Base-by-base conservation (phyloP, 2,888 invertebrate species). In the Sphinx pinastri region DNA sequence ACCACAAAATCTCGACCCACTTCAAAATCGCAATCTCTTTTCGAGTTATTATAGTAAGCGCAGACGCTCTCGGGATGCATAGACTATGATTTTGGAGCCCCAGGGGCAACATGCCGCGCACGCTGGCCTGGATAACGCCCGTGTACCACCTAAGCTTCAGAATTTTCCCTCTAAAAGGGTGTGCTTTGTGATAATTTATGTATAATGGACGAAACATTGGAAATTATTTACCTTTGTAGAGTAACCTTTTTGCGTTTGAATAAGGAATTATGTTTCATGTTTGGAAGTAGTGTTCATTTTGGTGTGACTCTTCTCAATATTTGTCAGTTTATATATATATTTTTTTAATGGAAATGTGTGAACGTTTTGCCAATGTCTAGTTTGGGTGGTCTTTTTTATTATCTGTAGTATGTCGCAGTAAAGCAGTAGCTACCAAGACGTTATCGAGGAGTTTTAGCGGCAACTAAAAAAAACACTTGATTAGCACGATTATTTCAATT, bases 81-180 rank as follows among this genome's bases (percentile, higher is more conserved):
- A 79, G 75, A 81, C 74, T 73, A 76, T 80, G 75, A 71, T 79
- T 74, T 73, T 60, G 67, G 51, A 73, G 72, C 75, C 84, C 81
- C 79, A 45, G 71, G 76, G 84, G 82, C 74, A 70, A 71, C 74
- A 76, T 72, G 73, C 70, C 73, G 68, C 75, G 67, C 71, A 68
- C 74, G 74, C 71, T 67, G 68, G 71, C 57, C 13, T 13, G 59
- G 11, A 55, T 11, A 19, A 1, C 55, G 16, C 55, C n/a, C 11
- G 6, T 54, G 54, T 19, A 54, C 54, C n/a, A n/a, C 63, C 63
- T 47, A 16, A 60, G 47, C 58, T 58, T 58, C 14, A 38, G 58
- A 55, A 55, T 19, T 19, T 55, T 55, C 2, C 6, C 14, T 19
- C 19, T 47, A 63, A 63, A 63, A 63, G 58, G 58, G 13, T 58